phyloP scores from a whole-genome alignment of 1,140 invertebrate genomes.

The Geopemphigus sp. region DNA sequence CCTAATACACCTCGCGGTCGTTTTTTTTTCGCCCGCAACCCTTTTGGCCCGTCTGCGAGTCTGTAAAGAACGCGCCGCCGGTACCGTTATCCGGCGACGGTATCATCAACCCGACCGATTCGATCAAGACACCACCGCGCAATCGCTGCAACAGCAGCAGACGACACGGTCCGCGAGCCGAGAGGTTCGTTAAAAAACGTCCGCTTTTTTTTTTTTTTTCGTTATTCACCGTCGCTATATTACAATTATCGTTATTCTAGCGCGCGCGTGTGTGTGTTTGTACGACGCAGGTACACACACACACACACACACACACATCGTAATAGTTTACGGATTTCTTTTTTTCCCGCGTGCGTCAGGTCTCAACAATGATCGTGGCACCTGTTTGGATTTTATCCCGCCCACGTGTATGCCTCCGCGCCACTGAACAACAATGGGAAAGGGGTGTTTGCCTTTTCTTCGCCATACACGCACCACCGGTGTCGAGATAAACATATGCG shows the following conservation, averaged over 20 bases:
- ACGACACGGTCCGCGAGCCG: conserved; percentile 3
- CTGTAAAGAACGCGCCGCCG: neutral
- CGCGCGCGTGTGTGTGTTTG: neutral
- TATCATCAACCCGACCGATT: conserved; percentile 37
- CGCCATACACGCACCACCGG: conserved; percentile 1
- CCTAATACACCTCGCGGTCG: too few relatives aligned
- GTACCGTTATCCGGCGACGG: conserved; percentile 5
- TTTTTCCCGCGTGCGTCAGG: conserved; percentile 17
- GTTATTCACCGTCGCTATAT: conserved; percentile 41
- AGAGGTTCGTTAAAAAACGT: conserved; percentile 44
- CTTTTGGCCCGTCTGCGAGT: conserved; percentile 34
- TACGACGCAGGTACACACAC: conserved; percentile 5
- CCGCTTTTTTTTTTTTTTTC: neutral
- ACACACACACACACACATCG: neutral
- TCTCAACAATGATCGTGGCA: conserved; percentile 44
- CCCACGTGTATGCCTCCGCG: conserved; percentile 35
- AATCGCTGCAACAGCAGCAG: neutral
- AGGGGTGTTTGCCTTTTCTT: conserved; percentile 48
- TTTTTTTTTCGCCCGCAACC: conserved; percentile 45
- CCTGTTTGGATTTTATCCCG: conserved; percentile 47
- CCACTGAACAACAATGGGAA: conserved; percentile 27
- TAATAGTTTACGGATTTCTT: conserved; percentile 43
- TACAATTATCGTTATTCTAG: conserved; percentile 33
- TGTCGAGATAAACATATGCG: conserved; percentile 12
- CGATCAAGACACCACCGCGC: neutral